Percentiles rank a stretch among this genome's conserved stretches.
phyloP scores from a whole-genome alignment of 2,888 invertebrate genomes.

The Drosophila atripex region DNA sequence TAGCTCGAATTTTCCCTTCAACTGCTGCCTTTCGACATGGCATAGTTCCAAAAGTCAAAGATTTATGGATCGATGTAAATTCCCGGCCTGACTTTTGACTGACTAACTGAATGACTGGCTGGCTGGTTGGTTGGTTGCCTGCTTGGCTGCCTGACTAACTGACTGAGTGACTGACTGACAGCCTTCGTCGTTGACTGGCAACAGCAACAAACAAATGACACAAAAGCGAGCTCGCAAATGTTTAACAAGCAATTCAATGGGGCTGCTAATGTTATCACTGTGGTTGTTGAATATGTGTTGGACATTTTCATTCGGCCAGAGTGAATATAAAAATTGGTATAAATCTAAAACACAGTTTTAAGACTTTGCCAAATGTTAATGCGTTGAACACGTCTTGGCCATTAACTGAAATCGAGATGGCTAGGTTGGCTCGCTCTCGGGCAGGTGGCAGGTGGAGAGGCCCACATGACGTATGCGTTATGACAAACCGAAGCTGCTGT shows the following conservation, averaged over 20 bases:
- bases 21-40: background rate
- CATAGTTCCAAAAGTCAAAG: slow-evolving; percentile 11
- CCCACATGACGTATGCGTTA: slow-evolving; percentile 73
- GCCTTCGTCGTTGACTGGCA: slow-evolving; percentile 36
- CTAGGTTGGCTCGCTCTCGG: background rate
- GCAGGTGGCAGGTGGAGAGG: slow-evolving; percentile 11
- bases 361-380: slow-evolving; percentile 64
- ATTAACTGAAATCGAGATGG: slow-evolving; percentile 45
- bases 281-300: slow-evolving; percentile 41
- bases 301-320: slow-evolving; percentile 37
- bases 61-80: slow-evolving; percentile 32
- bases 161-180: slow-evolving; percentile 36
- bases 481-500: slow-evolving; percentile 57
- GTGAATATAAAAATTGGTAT: slow-evolving; percentile 47
- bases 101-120: slow-evolving; percentile 20
- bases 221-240: slow-evolving; percentile 35
- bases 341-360: slow-evolving; percentile 61
- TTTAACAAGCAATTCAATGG: slow-evolving; percentile 66
- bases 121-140: slow-evolving; percentile 15
- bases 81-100: slow-evolving; percentile 8
- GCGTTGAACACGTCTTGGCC: slow-evolving; percentile 77
- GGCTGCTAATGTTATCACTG: slow-evolving; percentile 55
- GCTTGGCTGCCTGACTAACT: slow-evolving; percentile 14
- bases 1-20: background rate
- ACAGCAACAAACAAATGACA: slow-evolving; percentile 36